phyloP scores from a whole-genome alignment of 2,797 vertebrate genomes.

The Calcarius lapponicus region DNA sequence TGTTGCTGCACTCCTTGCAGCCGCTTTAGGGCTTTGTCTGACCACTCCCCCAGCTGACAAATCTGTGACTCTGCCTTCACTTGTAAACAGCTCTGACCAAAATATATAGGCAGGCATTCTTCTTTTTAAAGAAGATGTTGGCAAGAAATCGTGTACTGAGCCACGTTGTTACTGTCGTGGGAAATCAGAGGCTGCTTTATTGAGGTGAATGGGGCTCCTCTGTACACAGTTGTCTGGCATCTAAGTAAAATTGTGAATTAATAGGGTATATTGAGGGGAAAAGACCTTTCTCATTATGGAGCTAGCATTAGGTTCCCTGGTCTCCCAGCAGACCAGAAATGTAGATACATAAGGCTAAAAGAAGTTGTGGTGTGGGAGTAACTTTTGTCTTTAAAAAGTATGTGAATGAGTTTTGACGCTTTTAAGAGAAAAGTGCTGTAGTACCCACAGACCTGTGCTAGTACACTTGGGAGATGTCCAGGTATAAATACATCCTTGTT shows the following conservation, averaged over 20 bases:
- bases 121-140: background rate
- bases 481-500: background rate
- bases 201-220: background rate
- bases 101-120: background rate
- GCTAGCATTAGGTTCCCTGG: background rate
- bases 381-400: background rate
- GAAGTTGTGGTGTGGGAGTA: background rate
- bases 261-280: background rate
- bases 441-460: background rate
- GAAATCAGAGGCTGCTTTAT: background rate
- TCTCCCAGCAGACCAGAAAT: background rate
- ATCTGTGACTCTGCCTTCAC: background rate
- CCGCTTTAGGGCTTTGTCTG: background rate
- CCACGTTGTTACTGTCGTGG: background rate
- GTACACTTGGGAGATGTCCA: background rate
- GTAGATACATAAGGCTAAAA: background rate
- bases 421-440: background rate
- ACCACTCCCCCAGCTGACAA: background rate
- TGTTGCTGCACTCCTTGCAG: background rate
- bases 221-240: background rate
- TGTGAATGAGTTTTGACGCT: background rate
- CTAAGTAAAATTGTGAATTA: background rate
- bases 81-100: background rate
- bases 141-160: background rate
- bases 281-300: background rate